Evolutionary conservation across 2,113 vertebrate genomes (phyloP), one percentile per base, ranked within the genome.

Genomic region (Rhabdornis inornatus): DNA sequence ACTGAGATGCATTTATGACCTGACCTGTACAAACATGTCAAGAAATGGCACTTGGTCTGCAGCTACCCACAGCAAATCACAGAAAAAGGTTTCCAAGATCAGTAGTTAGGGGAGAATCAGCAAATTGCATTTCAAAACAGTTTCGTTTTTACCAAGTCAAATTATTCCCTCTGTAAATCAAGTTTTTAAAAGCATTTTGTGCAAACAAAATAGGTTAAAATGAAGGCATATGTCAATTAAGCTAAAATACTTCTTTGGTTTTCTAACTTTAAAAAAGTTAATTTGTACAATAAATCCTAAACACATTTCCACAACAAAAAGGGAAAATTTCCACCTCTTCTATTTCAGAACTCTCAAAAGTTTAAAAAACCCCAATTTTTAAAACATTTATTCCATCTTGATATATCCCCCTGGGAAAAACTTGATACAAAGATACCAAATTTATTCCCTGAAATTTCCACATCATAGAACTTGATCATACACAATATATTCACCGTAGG

Each of bases 361-460:
- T 55, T 52, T 50, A 44, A 49, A 81, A 82, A 66, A 37, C 7
- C 2, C 15, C 14, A 7, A 42, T 61, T 89, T 87, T 45, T 3
- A 64, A 91, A 93, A 85, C 70, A 86, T 93, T 85, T 92, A 83
- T 88, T 91, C 90, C 61, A 30, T 80, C 40, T 88, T 74, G 50
- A 80, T 61, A 39, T 17, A 77, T 39, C 78, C 85, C 63, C 60
- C 37, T 37, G 60, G 92, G 91, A 89, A 92, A 80, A 63, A 64
- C 64, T 66, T 0, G 9, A 75, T 28, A 55, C 42, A 78, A 86
- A 92, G 56, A 39, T 25, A 86, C n/a, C 45, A 87, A 70, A 93
- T 89, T 50, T 93, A 90, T 92, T 88, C 80, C 44, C 63, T 59
- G 59, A 80, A 75, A 94, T 89, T 95, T 93, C 88, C 79, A 89